A percentile compares a stretch with the other conserved stretches of the same genome.
Evolutionary conservation across 2,888 invertebrate species (phyloP).

Genomic region (Sminthurides aquaticus): DNA sequence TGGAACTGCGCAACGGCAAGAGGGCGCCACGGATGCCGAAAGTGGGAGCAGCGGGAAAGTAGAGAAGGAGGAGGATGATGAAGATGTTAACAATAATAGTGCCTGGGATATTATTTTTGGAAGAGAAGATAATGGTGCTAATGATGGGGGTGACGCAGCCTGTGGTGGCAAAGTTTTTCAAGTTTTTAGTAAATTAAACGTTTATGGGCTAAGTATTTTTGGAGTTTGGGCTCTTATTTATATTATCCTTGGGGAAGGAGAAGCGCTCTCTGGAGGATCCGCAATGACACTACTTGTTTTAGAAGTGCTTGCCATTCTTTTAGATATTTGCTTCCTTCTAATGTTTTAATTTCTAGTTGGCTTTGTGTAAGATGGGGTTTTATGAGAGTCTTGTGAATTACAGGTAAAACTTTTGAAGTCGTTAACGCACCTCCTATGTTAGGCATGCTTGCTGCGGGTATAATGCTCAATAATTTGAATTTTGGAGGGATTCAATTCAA

Average conservation of each 20-base stretch:
- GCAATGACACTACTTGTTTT: conserved; percentile 33
- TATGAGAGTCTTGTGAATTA: no score
- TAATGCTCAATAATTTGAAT: conserved; percentile 35
- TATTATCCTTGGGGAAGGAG: conserved; percentile 29
- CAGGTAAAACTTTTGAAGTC: conserved; percentile 30
- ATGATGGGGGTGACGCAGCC: no score
- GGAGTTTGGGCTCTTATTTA: conserved; percentile 34
- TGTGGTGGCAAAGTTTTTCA: neutral
- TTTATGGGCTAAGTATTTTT: conserved; percentile 12
- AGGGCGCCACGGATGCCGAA: no score
- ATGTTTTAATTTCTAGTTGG: neutral
- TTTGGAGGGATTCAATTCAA: conserved; percentile 8
- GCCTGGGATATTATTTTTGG: neutral
- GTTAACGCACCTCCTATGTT: conserved; percentile 32
- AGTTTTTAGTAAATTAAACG: neutral
- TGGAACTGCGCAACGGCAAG: no score
- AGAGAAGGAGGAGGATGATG: no score
- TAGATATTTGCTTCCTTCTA: conserved; percentile 26
- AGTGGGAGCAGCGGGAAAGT: no score
- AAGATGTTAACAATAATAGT: no score
- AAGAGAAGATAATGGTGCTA: neutral
- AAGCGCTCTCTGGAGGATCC: conserved; percentile 33
- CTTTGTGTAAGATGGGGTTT: no score
- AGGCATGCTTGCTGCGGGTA: conserved; percentile 37
- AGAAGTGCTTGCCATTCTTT: conserved; percentile 27